Percentiles rank a stretch among this genome's conserved stretches.
Evolutionary conservation across 2,888 invertebrate species (phyloP).

Genomic region (Eueremaeus valkanovi): DNA sequence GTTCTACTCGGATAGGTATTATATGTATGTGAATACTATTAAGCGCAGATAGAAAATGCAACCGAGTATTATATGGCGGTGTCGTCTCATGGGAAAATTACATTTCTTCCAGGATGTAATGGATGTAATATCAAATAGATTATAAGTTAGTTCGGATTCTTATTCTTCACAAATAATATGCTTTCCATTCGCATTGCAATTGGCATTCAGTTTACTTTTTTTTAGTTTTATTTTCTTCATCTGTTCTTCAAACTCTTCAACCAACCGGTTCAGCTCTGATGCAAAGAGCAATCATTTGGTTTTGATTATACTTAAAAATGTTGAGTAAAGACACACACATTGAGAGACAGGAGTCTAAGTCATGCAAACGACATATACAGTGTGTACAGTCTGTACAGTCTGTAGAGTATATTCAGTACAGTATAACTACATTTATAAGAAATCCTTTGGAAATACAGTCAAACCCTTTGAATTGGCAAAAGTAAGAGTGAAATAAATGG

Average conservation of each 20-base stretch:
- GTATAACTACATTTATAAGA: too few species aligned
- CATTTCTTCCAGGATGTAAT: constrained; percentile 35
- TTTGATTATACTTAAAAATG: background rate
- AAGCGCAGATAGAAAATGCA: background rate
- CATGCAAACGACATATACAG: background rate
- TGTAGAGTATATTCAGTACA: too few species aligned
- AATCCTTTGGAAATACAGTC: background rate
- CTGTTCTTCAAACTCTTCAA: background rate
- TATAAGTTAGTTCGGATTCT: constrained; percentile 28
- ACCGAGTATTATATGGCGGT: constrained; percentile 35
- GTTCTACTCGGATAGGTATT: constrained; percentile 34
- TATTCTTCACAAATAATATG: constrained; percentile 28
- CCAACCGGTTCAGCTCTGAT: constrained; percentile 35
- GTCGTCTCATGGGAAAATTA: constrained; percentile 34
- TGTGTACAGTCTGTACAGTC: too few species aligned
- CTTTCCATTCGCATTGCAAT: constrained; percentile 6
- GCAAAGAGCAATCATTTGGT: constrained; percentile 21
- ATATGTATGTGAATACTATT: constrained; percentile 31
- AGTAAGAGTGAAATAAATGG: background rate
- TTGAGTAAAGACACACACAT: constrained; percentile 21
- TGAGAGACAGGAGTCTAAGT: constrained; percentile 6
- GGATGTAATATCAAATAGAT: constrained; percentile 23
- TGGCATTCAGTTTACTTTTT: constrained; percentile 9
- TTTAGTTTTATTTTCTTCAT: background rate
- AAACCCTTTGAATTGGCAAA: background rate